Percentiles rank a stretch among this genome's conserved stretches.
Evolutionary conservation across 1,140 invertebrate species (phyloP).

Genomic region (Phortica variegata): DNA sequence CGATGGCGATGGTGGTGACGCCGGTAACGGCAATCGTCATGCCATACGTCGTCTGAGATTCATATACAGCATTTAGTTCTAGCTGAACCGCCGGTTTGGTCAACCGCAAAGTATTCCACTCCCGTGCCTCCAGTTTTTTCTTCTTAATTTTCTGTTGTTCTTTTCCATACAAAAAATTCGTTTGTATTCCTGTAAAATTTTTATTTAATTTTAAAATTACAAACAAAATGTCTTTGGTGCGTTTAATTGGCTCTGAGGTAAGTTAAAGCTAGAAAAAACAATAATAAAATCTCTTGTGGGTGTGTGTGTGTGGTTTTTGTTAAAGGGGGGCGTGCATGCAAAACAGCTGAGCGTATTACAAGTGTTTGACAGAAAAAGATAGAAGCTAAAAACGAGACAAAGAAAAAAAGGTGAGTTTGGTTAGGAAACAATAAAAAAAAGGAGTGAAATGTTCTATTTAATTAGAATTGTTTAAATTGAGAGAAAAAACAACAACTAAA

Average conservation of each 20-base stretch:
- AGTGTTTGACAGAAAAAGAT: background rate
- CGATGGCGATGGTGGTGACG: no score
- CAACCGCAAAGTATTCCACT: constrained; percentile 22
- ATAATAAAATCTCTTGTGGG: background rate
- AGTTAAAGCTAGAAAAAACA: constrained; percentile 14
- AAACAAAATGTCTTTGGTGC: constrained; percentile 43
- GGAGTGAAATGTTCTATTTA: background rate
- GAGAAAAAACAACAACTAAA: background rate
- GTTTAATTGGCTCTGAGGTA: constrained; percentile 48
- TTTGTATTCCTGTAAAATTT: no score
- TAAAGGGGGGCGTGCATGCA: no score
- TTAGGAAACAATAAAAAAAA: no score
- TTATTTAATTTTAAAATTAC: no score
- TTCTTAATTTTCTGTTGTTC: background rate
- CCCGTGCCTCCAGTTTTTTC: constrained; percentile 1
- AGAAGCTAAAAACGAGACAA: background rate
- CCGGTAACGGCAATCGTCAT: no score
- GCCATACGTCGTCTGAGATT: constrained; percentile 15
- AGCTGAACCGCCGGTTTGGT: constrained; percentile 44
- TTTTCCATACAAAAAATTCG: background rate
- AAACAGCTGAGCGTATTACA: no score
- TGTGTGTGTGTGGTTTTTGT: constrained; percentile 1
- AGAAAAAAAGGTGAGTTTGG: background rate
- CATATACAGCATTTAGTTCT: constrained; percentile 41
- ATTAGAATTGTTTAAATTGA: no score